These are phyloP conservation scores for Thryonomys swinderianus DNA, from an alignment of 2,113 vertebrate species.

Conservation along the genomic window DNA sequence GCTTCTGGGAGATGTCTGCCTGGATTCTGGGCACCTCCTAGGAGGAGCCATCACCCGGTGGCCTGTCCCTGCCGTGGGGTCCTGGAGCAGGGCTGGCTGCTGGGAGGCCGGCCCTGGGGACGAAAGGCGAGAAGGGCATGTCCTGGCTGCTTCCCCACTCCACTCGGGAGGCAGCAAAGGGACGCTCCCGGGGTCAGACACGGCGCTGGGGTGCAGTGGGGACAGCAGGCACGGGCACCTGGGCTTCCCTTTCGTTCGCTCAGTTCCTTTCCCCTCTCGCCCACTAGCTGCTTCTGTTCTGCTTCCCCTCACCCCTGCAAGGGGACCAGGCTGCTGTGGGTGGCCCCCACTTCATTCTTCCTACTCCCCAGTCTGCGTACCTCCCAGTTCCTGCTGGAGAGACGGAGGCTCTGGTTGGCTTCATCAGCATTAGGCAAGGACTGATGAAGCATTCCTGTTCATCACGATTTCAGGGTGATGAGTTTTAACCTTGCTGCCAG, in stretches of 20 bases:
- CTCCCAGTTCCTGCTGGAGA: not conserved
- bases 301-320: not conserved
- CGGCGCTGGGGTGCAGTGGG: too few relatives aligned
- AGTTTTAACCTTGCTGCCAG: not conserved
- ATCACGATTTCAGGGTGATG: not conserved
- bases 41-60: constrained; percentile 34
- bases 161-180: not conserved
- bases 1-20: constrained; percentile 65
- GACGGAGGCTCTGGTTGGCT: not conserved
- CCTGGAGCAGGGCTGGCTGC: constrained; percentile 7
- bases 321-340: not conserved
- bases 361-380: not conserved
- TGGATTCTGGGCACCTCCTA: constrained; percentile 63
- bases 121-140: not conserved
- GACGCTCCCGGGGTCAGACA: not conserved
- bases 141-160: not conserved
- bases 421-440: too few relatives aligned
- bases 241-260: not conserved
- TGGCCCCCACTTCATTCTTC: not conserved
- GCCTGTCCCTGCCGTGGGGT: not conserved
- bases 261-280: not conserved
- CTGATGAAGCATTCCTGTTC: not conserved
- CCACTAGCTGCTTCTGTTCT: not conserved
- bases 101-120: not conserved
- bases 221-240: not conserved